Evolutionary conservation across 2,113 vertebrate genomes (phyloP).

Genomic region (Tragelaphus strepsiceros): DNA sequence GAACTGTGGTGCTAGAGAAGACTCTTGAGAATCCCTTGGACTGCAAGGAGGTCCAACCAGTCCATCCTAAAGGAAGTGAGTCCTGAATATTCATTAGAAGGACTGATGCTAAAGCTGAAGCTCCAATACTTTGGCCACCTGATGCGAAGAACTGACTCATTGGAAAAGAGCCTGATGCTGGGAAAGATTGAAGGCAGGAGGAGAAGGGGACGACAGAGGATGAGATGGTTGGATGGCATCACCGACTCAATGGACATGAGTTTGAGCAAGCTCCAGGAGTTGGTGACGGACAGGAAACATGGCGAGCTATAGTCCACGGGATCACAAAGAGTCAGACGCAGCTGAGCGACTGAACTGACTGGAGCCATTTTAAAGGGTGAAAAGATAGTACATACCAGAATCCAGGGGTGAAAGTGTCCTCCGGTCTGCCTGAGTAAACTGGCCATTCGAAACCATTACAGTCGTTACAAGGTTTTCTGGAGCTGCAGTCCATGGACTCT

Average conservation of each 20-base stretch:
- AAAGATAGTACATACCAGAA: background rate
- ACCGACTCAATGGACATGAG: background rate
- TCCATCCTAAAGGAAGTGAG: background rate
- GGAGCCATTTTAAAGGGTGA: background rate
- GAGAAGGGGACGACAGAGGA: background rate
- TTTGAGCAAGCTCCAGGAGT: background rate
- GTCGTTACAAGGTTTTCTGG: background rate
- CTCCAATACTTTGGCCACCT: background rate
- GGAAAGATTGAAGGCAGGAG: background rate
- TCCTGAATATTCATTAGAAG: background rate
- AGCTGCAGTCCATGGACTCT: background rate
- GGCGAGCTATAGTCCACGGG: background rate
- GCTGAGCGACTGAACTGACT: background rate
- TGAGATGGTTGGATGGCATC: background rate
- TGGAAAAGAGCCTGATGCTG: background rate
- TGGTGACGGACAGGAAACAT: background rate
- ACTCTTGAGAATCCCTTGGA: background rate
- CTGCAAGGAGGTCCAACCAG: background rate
- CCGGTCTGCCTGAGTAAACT: rapidly evolving
- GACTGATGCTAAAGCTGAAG: background rate
- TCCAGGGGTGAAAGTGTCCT: rapidly evolving
- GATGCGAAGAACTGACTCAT: background rate
- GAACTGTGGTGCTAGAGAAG: background rate
- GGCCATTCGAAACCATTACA: background rate
- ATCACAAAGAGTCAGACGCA: background rate